Conservation (phyloP, 2,113 vertebrate genomes). For the Heterotilapia buettikoferi region DNA sequence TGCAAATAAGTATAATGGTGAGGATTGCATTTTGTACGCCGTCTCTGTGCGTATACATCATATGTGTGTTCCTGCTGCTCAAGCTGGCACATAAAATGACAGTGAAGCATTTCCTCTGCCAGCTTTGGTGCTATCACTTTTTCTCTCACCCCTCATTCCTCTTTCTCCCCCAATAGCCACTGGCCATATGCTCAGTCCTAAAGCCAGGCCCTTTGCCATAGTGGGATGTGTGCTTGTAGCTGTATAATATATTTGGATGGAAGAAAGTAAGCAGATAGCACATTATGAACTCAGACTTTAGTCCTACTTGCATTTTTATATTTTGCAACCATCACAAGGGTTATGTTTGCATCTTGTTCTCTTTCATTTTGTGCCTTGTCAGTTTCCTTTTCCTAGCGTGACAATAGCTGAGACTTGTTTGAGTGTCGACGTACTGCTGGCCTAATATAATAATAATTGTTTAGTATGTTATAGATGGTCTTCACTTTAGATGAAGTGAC, state of each 20-base stretch:
- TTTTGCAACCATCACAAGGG: neutral
- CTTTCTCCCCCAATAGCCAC: constrained; percentile 18
- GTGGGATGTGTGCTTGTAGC: neutral
- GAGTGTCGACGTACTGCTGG: neutral
- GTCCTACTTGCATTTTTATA: accelerated
- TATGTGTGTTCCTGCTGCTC: neutral
- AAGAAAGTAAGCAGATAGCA: neutral
- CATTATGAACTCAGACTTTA: accelerated
- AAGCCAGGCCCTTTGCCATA: constrained; percentile 37
- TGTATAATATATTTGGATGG: neutral
- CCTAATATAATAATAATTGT: neutral
- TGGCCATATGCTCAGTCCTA: constrained; percentile 53
- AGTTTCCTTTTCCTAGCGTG: neutral
- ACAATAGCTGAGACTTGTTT: neutral
- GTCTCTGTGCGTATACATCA: neutral
- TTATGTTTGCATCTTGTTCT: accelerated
- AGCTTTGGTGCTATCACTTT: constrained; percentile 36
- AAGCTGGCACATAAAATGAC: constrained; percentile 42
- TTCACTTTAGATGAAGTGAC: neutral
- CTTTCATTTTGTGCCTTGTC: neutral
- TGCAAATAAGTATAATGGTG: neutral
- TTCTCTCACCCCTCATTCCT: constrained; percentile 21
- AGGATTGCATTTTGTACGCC: neutral
- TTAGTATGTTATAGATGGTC: neutral
- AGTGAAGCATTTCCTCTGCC: constrained; percentile 49